Evolutionary conservation across 2,113 vertebrate species (phyloP), one percentile per base, ranked within the genome.

Genomic region (Aspiorhynchus laticeps): DNA sequence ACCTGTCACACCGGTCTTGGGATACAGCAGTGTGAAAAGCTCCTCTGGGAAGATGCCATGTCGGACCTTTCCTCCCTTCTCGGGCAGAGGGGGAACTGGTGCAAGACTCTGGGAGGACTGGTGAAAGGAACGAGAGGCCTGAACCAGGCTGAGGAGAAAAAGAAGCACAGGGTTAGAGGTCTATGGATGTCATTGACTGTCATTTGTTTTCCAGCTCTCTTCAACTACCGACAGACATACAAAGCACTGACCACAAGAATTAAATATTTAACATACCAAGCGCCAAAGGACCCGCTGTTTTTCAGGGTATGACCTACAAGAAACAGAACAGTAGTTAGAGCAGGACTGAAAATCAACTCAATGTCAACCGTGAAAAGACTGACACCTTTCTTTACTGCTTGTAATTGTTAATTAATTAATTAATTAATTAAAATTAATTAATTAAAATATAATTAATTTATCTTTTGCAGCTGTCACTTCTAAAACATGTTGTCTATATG

Each of bases 1-100:
- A 99, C 98, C 98, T 93, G 98, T 99, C 56, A 98, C 97, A 89
- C 98, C 98, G 46, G 98, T 99, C 95, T 99, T 99, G 43, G 98
- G 98, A 87, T 99, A 99, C 31, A 99, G 93, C 65, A 98, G 95
- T 92, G 98, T 96, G 92, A 99, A 99, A 59, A 98, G 89, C 88
- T 99, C 98, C 88, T 99, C 98, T 3, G 98, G 98, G 88, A 99
- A 88, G 75, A 99, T 87, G 15, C 98, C 98, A 93, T 96, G 88
- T 12, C 98, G 97, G 7, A 98, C 96, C 93, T 99, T 96, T 28
- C 98, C 98, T 90, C 96, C 96, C 73, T 95, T 94, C 92, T 99
- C 98, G 67, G 98, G 97, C 86, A 99, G 94, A 53, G 97, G 95
- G 0, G 98, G 96, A 5, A 99, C 15, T 19, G 98, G 98, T 46